Base-by-base conservation (phyloP, 2,113 vertebrate genomes). In the Merops nubicus region DNA sequence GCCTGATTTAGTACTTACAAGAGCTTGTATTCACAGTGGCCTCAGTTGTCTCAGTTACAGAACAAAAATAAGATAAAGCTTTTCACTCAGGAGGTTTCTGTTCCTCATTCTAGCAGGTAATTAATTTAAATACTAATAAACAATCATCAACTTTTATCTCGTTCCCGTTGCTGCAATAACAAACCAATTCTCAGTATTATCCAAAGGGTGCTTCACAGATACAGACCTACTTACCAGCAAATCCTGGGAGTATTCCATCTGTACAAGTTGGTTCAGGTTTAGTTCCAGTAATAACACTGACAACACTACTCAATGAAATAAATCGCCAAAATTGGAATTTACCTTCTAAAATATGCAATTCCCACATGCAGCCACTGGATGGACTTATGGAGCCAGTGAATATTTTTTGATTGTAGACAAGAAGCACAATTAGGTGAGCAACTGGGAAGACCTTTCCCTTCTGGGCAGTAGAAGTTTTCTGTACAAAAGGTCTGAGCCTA, bases 291-390 rank as follows among this genome's bases (percentile, higher is more conserved):
- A 78, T 29, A 68, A 18, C 6, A 85, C 33, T 65, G 85, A 88
- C 54, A 60, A 28, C 21, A 6, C 5, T 68, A 42, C 36, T 67
- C 53, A 74, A 59, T 54, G 84, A 42, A 53, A 8, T 31, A 38
- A 87, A 72, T 4, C 8, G 29, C 11, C 4, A 5, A 63, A 85
- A 86, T 5, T 31, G 25, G n/a, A 69, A 77, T 67, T 64, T 53
- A 67, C 70, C 76, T 83, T 47, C 47, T 45, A 56, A 89, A 67
- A 70, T 64, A 94, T 89, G 91, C 85, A 95, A 43, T 93, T 95
- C 91, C 73, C 59, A 31, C 22, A 60, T 34, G 81, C 50, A 95
- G 82, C 93, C 97, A 96, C 96, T 95, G 93, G 96, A 95, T 96
- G 96, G 96, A 94, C 91, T 87, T 96, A 77, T 0, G 3, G 69